These are phyloP conservation scores for Neopelma chrysocephalum DNA, from an alignment of 2,797 vertebrate genomes.

Conservation along the genomic window DNA sequence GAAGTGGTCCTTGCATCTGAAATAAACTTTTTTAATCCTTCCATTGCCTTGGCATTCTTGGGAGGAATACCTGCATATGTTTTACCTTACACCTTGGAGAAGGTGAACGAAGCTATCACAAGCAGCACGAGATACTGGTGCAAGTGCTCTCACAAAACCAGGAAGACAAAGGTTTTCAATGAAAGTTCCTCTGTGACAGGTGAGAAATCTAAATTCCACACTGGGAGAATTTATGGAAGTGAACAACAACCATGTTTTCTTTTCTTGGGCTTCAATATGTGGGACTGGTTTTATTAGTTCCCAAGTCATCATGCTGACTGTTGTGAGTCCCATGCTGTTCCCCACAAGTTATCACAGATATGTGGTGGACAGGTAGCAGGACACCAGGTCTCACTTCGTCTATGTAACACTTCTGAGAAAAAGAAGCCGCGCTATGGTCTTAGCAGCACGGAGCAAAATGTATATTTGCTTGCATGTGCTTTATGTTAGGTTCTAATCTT, in stretches of 20 bases:
- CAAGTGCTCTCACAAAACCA: background rate
- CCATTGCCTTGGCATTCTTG: too few relatives aligned
- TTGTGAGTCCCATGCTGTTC: background rate
- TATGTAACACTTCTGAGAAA: background rate
- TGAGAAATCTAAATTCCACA: background rate
- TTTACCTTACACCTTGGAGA: background rate
- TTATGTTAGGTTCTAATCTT: background rate
- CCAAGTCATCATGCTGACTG: rapidly evolving
- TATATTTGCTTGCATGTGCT: background rate
- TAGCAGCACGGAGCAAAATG: background rate
- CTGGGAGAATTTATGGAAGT: background rate
- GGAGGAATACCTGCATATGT: too few relatives aligned
- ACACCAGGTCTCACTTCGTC: background rate
- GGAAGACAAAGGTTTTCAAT: background rate
- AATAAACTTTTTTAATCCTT: too few relatives aligned
- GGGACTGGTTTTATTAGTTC: background rate
- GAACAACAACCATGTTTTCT: background rate
- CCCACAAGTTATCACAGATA: background rate
- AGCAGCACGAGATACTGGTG: background rate
- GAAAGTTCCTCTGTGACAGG: background rate
- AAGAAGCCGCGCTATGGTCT: background rate
- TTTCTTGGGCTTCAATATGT: background rate
- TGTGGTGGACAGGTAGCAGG: background rate
- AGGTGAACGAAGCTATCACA: background rate
- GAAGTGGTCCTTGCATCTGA: too few relatives aligned